Base-by-base conservation (phyloP, 2,888 invertebrate genomes). In the Orchestes rusci region DNA sequence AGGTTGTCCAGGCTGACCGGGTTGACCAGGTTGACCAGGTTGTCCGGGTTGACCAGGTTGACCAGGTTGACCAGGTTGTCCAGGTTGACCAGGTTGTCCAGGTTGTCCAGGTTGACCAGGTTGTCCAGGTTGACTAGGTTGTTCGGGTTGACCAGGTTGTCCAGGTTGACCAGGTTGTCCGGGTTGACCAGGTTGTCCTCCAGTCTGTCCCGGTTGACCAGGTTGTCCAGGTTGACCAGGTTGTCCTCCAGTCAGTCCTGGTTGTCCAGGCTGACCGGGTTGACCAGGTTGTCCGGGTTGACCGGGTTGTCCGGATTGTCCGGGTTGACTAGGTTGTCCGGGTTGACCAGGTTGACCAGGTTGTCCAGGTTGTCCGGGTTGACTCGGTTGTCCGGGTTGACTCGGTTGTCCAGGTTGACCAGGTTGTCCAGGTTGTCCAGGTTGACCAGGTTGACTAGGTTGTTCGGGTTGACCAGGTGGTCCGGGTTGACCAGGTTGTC, bases 381-480 rank as follows among this genome's bases (percentile, higher is more conserved):
- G 23, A 23, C 23, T 10, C 7, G 23, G 23, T 23, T 31, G 47
- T 27, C 39, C 48, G 10, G 37, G 48, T 40, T 54, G 43, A 32
- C 38, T 13, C 1, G 30, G 38, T 12, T 45, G 36, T 29, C 45
- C 45, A 29, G 43, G 16, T 43, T 50, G 15, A 32, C 35, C 35
- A 37, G 37, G 4, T 38, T 44, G 33, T 16, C 35, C 20, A 3
- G 19, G 19, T 19, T 35, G 35, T 3, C 35, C 20, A 4, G 35
- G 20, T 35, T 35, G 35, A 5, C 35, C 35, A 3, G 23, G 19
- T 47, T 47, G 46, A 46, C 57, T 56, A 10, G 54, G 55, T 38
- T 43, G 27, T 27, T 35, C 12, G 5, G 43, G 28, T 32, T 30
- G 18, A 5, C 30, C 8, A 13, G 12, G 30, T 30, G 7, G 30